Evolutionary conservation across 2,113 vertebrate species (phyloP).

Genomic region (Percina caprodes): DNA sequence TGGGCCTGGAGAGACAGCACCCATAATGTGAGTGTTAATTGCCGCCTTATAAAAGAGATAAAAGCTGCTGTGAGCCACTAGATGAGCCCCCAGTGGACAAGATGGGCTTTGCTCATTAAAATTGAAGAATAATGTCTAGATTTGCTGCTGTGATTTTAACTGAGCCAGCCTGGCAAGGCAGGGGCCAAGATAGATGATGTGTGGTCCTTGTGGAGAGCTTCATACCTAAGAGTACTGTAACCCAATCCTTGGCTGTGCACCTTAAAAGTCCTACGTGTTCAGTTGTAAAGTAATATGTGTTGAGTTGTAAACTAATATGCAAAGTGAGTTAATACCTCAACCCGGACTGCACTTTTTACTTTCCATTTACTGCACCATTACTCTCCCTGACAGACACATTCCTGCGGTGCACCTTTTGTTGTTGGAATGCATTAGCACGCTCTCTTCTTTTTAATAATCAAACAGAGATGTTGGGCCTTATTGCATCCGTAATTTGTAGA

Average conservation of each 20-base stretch:
- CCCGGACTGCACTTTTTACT: conserved; percentile 21
- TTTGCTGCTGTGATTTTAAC: conserved; percentile 24
- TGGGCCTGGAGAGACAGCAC: conserved; percentile 35
- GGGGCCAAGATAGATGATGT: neutral
- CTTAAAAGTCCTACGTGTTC: conserved; percentile 26
- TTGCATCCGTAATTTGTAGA: conserved; percentile 13
- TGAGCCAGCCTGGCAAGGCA: neutral
- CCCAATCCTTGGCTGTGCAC: conserved; percentile 24
- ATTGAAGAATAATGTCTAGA: conserved; percentile 37
- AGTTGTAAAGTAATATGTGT: conserved; percentile 50
- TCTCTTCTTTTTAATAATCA: conserved; percentile 12
- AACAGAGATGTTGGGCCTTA: conserved; percentile 28
- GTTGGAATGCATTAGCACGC: neutral
- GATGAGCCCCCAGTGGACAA: conserved; percentile 7
- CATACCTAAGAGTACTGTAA: conserved; percentile 39
- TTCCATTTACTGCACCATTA: conserved; percentile 18
- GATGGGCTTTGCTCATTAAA: conserved; percentile 51
- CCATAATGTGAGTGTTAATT: conserved; percentile 57
- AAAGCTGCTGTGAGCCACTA: conserved; percentile 28
- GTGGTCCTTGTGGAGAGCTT: conserved; percentile 17
- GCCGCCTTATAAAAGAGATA: conserved; percentile 51
- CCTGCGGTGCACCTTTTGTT: neutral
- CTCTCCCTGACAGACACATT: neutral
- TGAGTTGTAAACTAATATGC: conserved; percentile 50
- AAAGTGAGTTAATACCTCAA: conserved; percentile 38